Base-by-base conservation (phyloP, 2,113 vertebrate species). In the Notarius lentiginosus region DNA sequence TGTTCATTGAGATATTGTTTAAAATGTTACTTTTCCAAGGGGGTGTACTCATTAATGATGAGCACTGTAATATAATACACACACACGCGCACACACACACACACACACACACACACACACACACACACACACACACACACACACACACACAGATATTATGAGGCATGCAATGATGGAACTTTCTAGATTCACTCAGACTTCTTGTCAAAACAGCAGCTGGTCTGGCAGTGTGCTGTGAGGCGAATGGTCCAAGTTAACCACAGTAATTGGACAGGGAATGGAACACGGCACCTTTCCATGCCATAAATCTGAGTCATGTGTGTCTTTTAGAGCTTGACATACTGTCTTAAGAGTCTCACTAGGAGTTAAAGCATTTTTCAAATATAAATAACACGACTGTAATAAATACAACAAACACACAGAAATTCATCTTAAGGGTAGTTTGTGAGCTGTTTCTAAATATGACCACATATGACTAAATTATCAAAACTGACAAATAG, bases 121-220 rank as follows among this genome's bases (percentile, higher is more conserved):
- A 66, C 22, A 76, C 60, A 58, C 58, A 86, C 49, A 87, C 22
- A 87, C 55, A 80, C 65, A 79, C 47, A 87, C 58, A 51, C 83
- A 85, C 14, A 84, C 34, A 72, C 30, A 87, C 55, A 89, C 18
- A 77, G 9, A 86, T 72, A 75, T 82, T 15, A 68, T 82, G 53
- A 86, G 51, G 68, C 49, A 70, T 49, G 79, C 77, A 86, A 61
- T 82, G 79, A 75, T 58, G 73, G 80, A 83, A 82, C n/a, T 30
- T 72, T 87, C 80, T 79, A 41, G 66, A 81, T 73, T 73, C n/a
- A 88, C 20, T 73, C 41, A 63, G 55, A 82, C 77, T 85, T n/a
- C 75, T 79, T 82, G 70, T 87, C 79, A 87, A 73, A 83, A 63
- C 56, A 87, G 68, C 76, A 88, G 76, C 83, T 81, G 83, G 76